A percentile compares a stretch with the other conserved stretches of the same genome.
Evolutionary conservation across 2,888 invertebrate species (phyloP).

Genomic region (Archips crataeganus): DNA sequence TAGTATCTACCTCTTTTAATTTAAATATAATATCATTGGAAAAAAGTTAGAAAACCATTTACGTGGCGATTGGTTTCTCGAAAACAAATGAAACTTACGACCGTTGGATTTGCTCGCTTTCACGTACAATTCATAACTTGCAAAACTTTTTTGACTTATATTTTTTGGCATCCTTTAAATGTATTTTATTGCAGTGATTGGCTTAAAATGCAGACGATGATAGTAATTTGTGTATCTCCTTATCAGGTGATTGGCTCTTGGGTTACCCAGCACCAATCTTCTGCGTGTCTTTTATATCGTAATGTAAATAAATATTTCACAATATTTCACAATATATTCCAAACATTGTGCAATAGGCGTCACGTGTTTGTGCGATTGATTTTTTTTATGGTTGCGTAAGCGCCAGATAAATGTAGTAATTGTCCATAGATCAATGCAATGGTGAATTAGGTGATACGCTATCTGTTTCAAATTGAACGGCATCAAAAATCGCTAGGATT

Average conservation of each 20-base stretch:
- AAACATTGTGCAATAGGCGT: slow-evolving; percentile 1
- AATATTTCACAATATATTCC: slow-evolving; percentile 10
- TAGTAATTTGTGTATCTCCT: background rate
- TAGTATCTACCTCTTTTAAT: too few relatives aligned
- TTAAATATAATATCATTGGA: too few relatives aligned
- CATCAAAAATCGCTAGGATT: background rate
- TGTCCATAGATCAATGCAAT: slow-evolving; percentile 3
- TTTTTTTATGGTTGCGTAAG: background rate
- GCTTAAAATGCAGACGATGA: background rate
- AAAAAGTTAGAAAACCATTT: too few relatives aligned
- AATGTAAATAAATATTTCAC: slow-evolving; percentile 8
- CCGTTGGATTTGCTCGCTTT: too few relatives aligned
- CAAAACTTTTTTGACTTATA: too few relatives aligned
- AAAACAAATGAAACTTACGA: too few relatives aligned
- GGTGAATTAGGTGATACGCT: background rate
- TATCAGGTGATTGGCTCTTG: background rate
- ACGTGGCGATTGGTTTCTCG: too few relatives aligned
- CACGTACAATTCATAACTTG: too few relatives aligned
- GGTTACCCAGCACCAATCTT: background rate
- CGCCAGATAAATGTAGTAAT: background rate
- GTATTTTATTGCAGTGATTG: background rate
- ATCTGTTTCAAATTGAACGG: background rate
- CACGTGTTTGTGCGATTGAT: background rate
- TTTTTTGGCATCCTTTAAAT: too few relatives aligned
- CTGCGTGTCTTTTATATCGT: background rate